These are phyloP conservation scores for Pachypsylla venusta DNA, from an alignment of 1,140 invertebrate genomes.

Conservation along the genomic window DNA sequence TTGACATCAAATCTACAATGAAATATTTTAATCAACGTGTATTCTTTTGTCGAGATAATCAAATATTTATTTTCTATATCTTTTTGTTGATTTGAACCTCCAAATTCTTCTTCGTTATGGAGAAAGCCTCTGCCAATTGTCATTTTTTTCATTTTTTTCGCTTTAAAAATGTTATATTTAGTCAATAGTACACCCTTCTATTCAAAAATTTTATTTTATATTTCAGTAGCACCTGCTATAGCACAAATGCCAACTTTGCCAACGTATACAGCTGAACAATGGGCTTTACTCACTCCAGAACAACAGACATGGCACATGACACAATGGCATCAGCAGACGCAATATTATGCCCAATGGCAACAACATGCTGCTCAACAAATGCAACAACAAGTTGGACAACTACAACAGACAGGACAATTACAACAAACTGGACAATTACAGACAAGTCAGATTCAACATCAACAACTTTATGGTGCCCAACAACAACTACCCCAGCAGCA, in stretches of 20 bases:
- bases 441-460: conserved; percentile 17
- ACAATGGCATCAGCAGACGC: conserved; percentile 56
- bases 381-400: conserved; percentile 14
- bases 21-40: no score
- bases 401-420: not conserved
- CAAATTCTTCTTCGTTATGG: not conserved
- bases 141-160: not conserved
- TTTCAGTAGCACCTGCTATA: not conserved
- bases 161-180: not conserved
- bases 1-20: no score
- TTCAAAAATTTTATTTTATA: not conserved
- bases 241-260: not conserved
- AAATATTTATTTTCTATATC: not conserved
- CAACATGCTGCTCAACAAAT: conserved; percentile 65
- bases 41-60: no score
- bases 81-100: not conserved
- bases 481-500: no score
- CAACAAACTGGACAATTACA: not conserved
- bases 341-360: conserved; percentile 71
- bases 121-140: not conserved
- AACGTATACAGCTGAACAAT: not conserved
- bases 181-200: not conserved
- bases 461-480: conserved; percentile 15
- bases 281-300: not conserved
- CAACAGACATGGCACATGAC: conserved; percentile 1